phyloP scores from a whole-genome alignment of 2,888 invertebrate genomes.

The Drosophila prolongata region DNA sequence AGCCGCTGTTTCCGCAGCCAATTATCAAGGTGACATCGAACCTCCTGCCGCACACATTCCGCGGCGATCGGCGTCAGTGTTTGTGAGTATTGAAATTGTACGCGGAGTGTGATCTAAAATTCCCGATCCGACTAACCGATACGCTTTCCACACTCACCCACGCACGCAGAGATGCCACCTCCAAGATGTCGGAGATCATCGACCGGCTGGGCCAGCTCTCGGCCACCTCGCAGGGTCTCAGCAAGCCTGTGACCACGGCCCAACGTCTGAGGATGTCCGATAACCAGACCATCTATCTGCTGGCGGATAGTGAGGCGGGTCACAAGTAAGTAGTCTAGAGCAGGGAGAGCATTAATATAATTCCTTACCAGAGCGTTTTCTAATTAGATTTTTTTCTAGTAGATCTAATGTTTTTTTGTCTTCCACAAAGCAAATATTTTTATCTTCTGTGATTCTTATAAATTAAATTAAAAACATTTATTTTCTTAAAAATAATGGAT shows the following conservation, averaged over 20 bases:
- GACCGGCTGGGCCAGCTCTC: conserved; percentile 90
- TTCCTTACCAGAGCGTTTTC: no score
- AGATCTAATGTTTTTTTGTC: no score
- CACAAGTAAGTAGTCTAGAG: conserved; percentile 85
- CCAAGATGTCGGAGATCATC: conserved; percentile 87
- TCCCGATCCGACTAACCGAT: conserved; percentile 54
- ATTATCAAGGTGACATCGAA: conserved; percentile 85
- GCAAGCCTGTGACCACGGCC: conserved; percentile 90
- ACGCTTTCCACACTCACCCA: conserved; percentile 72
- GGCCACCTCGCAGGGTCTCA: conserved; percentile 90
- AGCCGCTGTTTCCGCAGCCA: conserved; percentile 85
- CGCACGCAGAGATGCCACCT: conserved; percentile 86
- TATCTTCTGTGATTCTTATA: no score
- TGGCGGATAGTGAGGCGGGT: conserved; percentile 84
- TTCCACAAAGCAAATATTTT: no score
- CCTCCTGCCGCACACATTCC: conserved; percentile 86
- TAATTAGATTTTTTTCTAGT: no score
- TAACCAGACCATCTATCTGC: conserved; percentile 83
- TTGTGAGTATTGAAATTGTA: conserved; percentile 84
- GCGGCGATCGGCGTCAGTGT: conserved; percentile 85
- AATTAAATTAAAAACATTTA: no score
- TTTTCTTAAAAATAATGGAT: no score
- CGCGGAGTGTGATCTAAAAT: conserved; percentile 41
- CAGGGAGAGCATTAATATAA: background rate
- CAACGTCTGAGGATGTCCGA: conserved; percentile 87